Evolutionary conservation across 2,113 vertebrate genomes (phyloP).

Genomic region (Protobothrops flavoviridis): DNA sequence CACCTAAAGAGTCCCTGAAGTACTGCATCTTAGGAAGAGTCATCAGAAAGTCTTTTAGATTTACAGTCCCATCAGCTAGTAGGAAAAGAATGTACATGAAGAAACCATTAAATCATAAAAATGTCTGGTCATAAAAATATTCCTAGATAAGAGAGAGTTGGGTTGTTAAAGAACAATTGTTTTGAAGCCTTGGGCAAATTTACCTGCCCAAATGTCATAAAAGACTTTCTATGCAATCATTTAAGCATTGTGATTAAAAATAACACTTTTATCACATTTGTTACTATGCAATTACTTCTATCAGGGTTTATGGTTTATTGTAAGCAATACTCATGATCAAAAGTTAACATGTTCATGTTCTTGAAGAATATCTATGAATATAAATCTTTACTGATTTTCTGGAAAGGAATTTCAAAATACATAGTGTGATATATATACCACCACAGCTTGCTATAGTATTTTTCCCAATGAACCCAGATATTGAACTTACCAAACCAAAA

Average conservation of each 20-base stretch:
- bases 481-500: not conserved
- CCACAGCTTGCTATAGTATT: not conserved
- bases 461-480: not conserved
- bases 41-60: constrained; percentile 11
- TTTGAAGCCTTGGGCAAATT: not conserved
- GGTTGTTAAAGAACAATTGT: not conserved
- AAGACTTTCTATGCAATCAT: not conserved
- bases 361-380: not conserved
- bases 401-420: not conserved
- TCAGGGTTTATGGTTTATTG: not conserved
- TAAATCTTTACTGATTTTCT: not conserved
- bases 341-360: not conserved
- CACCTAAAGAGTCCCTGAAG: constrained; percentile 6
- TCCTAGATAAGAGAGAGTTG: not conserved
- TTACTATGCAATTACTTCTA: not conserved
- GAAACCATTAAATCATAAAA: not conserved
- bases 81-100: not conserved
- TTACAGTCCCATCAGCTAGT: not conserved
- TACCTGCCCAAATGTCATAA: not conserved
- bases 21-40: not conserved
- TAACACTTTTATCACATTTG: not conserved
- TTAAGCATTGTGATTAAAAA: not conserved
- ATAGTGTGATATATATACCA: not conserved
- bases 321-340: not conserved
- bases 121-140: not conserved